Conservation (phyloP, 2,888 invertebrate species). For the Campoplex capitator region DNA sequence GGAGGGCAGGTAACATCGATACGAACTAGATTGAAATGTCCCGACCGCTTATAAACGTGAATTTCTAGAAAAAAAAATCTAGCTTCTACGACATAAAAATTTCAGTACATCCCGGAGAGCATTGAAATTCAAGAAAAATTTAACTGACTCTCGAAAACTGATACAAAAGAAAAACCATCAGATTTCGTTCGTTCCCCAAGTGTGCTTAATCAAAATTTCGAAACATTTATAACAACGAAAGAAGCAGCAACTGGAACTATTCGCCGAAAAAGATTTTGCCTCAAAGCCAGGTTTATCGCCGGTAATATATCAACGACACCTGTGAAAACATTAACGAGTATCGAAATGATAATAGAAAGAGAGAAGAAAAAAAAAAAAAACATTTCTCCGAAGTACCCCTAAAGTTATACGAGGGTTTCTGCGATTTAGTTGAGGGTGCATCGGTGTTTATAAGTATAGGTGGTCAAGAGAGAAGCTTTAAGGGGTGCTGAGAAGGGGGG, state of each 20-base stretch:
- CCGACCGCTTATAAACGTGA: neutral
- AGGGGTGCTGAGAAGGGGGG: neutral
- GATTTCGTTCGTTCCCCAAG: neutral
- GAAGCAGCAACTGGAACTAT: neutral
- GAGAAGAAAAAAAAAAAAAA: constrained; percentile 13
- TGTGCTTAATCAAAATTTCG: neutral
- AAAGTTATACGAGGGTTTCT: constrained; percentile 10
- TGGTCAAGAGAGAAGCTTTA: neutral
- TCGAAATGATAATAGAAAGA: constrained; percentile 16
- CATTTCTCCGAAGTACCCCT: neutral
- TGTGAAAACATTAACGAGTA: constrained; percentile 12
- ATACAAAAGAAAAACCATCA: neutral
- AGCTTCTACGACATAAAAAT: too few species aligned
- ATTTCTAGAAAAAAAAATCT: neutral
- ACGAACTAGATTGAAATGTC: neutral
- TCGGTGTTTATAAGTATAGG: constrained; percentile 26
- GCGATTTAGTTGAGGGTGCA: constrained; percentile 20
- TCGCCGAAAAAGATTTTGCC: neutral
- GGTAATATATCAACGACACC: constrained; percentile 3
- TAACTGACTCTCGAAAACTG: neutral
- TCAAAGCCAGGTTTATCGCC: neutral
- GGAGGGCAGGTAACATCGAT: neutral
- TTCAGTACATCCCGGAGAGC: too few species aligned
- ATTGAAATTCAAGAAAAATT: too few species aligned
- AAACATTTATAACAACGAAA: neutral